These are phyloP conservation scores for Gila robusta DNA, from an alignment of 2,797 vertebrate genomes.

Conservation along the genomic window DNA sequence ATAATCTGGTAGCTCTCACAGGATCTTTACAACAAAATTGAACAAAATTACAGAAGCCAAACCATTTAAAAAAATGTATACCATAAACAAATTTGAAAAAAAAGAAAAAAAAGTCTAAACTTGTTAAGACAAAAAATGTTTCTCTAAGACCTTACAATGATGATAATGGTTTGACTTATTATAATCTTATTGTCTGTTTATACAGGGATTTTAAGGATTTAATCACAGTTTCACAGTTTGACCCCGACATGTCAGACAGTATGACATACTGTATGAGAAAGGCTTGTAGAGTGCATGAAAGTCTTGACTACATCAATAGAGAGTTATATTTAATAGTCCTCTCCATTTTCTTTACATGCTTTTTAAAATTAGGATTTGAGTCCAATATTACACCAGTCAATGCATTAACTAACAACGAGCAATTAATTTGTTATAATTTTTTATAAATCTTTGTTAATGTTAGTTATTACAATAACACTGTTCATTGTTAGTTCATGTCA, in stretches of 20 bases:
- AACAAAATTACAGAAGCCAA: not conserved
- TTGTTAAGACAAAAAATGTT: not conserved
- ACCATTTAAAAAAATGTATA: not conserved
- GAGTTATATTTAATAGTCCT: too few relatives aligned
- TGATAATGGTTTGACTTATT: not conserved
- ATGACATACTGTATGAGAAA: too few relatives aligned
- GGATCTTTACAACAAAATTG: not conserved
- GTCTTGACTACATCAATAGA: too few relatives aligned
- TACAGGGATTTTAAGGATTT: not conserved
- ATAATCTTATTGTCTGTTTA: not conserved
- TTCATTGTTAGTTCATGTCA: not conserved
- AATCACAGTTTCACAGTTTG: too few relatives aligned
- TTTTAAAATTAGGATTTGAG: too few relatives aligned
- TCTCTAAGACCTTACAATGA: not conserved
- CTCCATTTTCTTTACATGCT: too few relatives aligned
- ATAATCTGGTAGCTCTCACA: not conserved
- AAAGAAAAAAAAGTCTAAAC: not conserved
- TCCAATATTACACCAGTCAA: too few relatives aligned
- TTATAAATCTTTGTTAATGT: not conserved
- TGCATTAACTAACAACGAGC: not conserved
- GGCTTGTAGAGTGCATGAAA: too few relatives aligned
- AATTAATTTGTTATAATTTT: not conserved
- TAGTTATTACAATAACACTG: not conserved
- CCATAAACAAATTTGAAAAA: not conserved
- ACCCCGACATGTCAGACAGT: too few relatives aligned